A percentile compares a stretch with the other conserved stretches of the same genome.
phyloP scores from a whole-genome alignment of 2,113 vertebrate species.

The Psittacus erithacus region DNA sequence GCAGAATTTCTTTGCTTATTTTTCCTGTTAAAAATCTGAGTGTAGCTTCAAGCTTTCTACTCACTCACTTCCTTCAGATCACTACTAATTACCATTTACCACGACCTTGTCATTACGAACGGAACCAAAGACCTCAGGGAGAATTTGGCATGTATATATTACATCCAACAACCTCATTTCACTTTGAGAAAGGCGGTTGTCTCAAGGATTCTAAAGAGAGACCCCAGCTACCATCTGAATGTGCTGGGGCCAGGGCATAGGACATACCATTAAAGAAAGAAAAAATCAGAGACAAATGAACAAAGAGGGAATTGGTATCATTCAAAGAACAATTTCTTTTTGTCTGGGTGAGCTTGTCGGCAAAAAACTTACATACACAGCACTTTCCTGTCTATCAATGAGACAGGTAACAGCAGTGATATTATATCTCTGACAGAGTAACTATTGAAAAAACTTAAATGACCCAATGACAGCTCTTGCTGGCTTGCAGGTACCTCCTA shows the following conservation, averaged over 20 bases:
- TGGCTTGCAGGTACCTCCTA: background rate
- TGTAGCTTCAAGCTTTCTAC: background rate
- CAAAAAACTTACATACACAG: background rate
- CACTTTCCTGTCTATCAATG: background rate
- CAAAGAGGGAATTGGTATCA: slow-evolving; percentile 5
- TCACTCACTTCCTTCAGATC: background rate
- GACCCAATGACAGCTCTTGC: background rate
- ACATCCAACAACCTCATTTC: background rate
- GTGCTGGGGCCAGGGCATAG: background rate
- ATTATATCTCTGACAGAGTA: background rate
- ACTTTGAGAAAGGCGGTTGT: background rate
- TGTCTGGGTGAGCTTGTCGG: background rate
- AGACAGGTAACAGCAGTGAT: slow-evolving; percentile 31
- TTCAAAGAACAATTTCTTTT: slow-evolving; percentile 6
- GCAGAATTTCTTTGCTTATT: background rate
- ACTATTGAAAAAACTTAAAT: background rate
- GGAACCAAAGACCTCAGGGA: background rate
- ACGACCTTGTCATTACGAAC: background rate
- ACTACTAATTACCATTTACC: background rate
- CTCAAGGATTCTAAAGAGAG: background rate
- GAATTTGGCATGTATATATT: background rate
- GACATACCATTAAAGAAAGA: background rate
- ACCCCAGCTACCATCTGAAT: background rate
- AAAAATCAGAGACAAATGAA: background rate
- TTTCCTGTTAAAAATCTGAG: background rate